Conservation (phyloP, 2,888 invertebrate species). For the Capitulum mitella region DNA sequence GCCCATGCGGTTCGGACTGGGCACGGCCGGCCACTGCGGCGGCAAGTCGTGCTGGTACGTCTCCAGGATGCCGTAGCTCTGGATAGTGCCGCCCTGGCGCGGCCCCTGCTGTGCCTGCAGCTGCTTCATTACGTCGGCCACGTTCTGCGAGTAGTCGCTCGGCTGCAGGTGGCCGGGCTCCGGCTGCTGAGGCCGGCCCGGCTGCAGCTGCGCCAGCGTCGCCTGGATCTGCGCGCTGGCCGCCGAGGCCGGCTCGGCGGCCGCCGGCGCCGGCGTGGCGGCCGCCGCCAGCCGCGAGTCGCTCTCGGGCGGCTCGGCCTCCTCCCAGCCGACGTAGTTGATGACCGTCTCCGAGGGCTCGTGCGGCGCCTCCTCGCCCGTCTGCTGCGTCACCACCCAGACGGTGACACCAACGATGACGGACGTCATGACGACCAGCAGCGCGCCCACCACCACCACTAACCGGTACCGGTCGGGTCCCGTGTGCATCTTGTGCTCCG, state of each 20-base stretch:
- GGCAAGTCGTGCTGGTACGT: neutral
- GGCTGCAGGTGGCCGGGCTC: neutral
- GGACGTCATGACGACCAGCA: slow-evolving; percentile 15
- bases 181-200: neutral
- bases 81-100: neutral
- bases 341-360: neutral
- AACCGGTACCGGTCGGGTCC: neutral
- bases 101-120: neutral
- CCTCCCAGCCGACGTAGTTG: slow-evolving; percentile 21
- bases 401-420: slow-evolving; percentile 22
- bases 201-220: neutral
- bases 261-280: neutral
- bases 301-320: neutral
- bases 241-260: neutral
- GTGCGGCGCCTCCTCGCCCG: neutral
- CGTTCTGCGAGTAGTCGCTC: slow-evolving; percentile 10
- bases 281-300: neutral
- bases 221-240: neutral
- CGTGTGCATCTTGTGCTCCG: neutral
- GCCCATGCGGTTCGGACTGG: neutral
- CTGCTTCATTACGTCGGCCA: slow-evolving; percentile 1
- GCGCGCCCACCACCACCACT: slow-evolving; percentile 8
- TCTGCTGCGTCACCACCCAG: slow-evolving; percentile 20
- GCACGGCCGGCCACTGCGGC: neutral
- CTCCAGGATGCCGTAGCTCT: neutral